phyloP scores from a whole-genome alignment of 2,888 invertebrate genomes.

The Deroplatys truncata region DNA sequence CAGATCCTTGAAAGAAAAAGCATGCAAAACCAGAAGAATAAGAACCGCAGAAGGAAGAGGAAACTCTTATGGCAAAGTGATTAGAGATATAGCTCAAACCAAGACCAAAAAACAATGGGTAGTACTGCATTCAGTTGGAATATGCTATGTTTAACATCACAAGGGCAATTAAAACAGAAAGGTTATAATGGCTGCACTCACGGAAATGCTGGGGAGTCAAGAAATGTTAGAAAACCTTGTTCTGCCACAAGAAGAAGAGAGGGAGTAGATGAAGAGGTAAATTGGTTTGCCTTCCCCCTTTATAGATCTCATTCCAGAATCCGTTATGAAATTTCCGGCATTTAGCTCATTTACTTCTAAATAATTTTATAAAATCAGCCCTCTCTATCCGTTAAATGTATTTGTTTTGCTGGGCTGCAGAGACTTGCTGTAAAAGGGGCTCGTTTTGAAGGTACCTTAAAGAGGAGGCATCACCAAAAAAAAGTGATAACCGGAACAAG shows the following conservation, averaged over 20 bases:
- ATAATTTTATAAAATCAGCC: not conserved
- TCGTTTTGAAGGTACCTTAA: not conserved
- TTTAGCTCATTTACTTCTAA: not conserved
- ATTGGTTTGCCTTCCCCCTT: not conserved
- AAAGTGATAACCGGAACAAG: too few species aligned
- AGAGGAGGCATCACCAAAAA: too few species aligned
- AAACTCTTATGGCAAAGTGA: not conserved
- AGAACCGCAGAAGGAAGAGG: not conserved
- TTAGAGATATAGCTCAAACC: not conserved
- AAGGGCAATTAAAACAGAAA: not conserved
- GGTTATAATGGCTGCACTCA: not conserved
- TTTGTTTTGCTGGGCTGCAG: not conserved
- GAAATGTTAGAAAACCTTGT: not conserved
- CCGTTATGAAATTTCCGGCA: not conserved
- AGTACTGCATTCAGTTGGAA: not conserved
- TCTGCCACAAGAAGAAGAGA: not conserved
- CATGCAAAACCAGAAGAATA: not conserved
- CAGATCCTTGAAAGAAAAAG: not conserved
- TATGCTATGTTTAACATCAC: not conserved
- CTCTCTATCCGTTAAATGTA: not conserved
- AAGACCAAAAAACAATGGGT: not conserved
- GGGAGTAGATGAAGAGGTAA: not conserved
- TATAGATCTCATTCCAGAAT: not conserved
- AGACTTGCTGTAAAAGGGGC: not conserved
- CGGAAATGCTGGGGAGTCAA: not conserved